Evolutionary conservation across 2,113 vertebrate species (phyloP).

Genomic region (Echinops telfairi): DNA sequence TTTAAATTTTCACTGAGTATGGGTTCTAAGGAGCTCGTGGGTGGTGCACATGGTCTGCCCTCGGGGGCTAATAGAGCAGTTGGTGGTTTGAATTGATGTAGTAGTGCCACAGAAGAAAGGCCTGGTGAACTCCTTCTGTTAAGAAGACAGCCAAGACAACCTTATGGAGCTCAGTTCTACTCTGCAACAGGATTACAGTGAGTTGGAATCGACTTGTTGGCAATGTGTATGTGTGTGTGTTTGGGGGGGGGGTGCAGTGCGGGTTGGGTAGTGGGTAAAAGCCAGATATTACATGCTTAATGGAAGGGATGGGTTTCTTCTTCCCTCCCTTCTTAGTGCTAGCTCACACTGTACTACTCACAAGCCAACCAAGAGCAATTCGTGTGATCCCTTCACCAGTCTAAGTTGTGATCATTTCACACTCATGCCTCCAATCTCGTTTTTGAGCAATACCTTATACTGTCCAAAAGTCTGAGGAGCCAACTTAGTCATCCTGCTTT

Average conservation of each 20-base stretch:
- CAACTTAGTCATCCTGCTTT: neutral
- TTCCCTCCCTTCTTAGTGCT: neutral
- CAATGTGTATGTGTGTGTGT: neutral
- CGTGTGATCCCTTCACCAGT: neutral
- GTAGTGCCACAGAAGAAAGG: neutral
- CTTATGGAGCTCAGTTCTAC: neutral
- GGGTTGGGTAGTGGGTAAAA: neutral
- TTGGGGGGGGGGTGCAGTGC: no score
- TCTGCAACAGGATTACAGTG: neutral
- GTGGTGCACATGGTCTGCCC: neutral
- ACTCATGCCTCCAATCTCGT: neutral
- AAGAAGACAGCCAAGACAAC: neutral
- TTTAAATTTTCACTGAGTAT: conserved; percentile 7
- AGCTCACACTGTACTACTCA: neutral
- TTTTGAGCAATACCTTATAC: neutral
- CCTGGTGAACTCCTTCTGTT: neutral
- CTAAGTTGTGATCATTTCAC: neutral
- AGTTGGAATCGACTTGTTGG: neutral
- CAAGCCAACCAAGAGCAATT: neutral
- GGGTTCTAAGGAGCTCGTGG: neutral
- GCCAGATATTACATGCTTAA: neutral
- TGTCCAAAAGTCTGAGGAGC: neutral
- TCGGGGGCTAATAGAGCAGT: neutral
- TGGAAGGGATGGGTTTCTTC: neutral
- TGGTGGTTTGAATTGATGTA: neutral